Percentiles rank a stretch among this genome's conserved stretches.
phyloP scores from a whole-genome alignment of 2,888 invertebrate species.

The Panzeria rudis region DNA sequence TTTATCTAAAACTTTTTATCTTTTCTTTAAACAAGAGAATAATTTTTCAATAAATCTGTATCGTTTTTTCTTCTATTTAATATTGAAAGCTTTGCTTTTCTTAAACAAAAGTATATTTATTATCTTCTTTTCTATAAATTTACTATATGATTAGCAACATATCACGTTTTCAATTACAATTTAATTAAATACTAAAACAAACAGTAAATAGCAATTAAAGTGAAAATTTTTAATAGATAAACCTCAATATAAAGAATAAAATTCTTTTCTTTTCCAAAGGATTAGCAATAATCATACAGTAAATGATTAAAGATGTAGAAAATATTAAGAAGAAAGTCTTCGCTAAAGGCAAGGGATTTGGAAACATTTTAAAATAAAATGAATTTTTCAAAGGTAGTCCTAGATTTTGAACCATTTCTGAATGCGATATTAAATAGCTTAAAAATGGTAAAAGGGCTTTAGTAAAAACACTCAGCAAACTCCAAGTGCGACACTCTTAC shows the following conservation, averaged over 20 bases:
- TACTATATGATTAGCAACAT: conserved; percentile 42
- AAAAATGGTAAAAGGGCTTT: too few species aligned
- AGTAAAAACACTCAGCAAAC: too few species aligned
- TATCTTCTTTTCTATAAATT: conserved; percentile 9
- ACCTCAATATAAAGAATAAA: conserved; percentile 3
- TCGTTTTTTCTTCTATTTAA: conserved; percentile 6
- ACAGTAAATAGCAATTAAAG: conserved; percentile 48
- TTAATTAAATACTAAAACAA: conserved; percentile 47
- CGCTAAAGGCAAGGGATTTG: too few species aligned
- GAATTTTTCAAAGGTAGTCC: too few species aligned
- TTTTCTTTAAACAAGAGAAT: conserved; percentile 2
- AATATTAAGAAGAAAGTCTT: neutral
- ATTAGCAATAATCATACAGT: neutral
- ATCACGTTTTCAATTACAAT: conserved; percentile 69
- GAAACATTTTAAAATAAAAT: too few species aligned
- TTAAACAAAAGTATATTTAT: neutral
- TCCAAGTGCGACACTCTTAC: too few species aligned
- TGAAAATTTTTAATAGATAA: conserved; percentile 27
- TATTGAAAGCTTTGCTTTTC: neutral
- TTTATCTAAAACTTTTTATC: neutral
- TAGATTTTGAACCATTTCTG: too few species aligned
- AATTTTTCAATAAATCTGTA: conserved; percentile 20
- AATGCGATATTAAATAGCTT: too few species aligned
- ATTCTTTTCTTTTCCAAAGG: too few species aligned
- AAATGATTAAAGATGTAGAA: neutral